A percentile compares a stretch with the other conserved stretches of the same genome.
phyloP scores from a whole-genome alignment of 2,888 invertebrate genomes.

The Lampropteryx suffumata region DNA sequence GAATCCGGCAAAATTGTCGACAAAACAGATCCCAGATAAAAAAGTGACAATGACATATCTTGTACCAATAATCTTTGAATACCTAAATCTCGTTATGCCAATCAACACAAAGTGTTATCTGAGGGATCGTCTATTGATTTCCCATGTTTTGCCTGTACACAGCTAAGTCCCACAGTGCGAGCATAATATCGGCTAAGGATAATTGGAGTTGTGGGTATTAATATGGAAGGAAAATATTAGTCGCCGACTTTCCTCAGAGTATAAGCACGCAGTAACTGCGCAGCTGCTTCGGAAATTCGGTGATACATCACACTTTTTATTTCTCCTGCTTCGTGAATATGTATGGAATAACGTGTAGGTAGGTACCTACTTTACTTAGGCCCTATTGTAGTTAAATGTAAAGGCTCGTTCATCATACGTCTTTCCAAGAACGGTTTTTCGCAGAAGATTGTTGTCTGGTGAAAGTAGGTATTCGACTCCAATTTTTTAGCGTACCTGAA shows the following conservation, averaged over 20 bases:
- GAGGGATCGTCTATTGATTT: constrained; percentile 24
- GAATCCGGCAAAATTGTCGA: no score
- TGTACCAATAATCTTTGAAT: no score
- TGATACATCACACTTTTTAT: constrained; percentile 30
- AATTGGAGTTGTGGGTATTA: constrained; percentile 38
- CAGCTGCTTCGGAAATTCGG: constrained; percentile 24
- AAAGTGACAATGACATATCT: no score
- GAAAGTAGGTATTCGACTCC: no score
- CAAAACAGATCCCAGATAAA: no score
- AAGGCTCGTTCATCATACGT: no score
- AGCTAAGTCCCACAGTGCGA: constrained; percentile 19
- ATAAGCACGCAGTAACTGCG: constrained; percentile 22
- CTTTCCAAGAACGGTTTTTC: no score
- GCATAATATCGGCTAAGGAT: constrained; percentile 32
- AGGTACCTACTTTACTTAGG: no score
- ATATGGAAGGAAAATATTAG: constrained; percentile 40
- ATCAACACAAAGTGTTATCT: constrained; percentile 13
- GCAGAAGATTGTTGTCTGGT: no score
- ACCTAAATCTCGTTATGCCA: constrained; percentile 10
- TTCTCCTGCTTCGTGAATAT: constrained; percentile 19
- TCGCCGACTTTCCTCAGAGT: constrained; percentile 33
- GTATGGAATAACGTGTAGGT: constrained; percentile 7
- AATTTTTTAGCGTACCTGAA: no score
- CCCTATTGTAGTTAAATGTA: no score
- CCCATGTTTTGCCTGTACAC: constrained; percentile 27